Conservation (phyloP, 2,113 vertebrate genomes). For the Eulemur macaco region DNA sequence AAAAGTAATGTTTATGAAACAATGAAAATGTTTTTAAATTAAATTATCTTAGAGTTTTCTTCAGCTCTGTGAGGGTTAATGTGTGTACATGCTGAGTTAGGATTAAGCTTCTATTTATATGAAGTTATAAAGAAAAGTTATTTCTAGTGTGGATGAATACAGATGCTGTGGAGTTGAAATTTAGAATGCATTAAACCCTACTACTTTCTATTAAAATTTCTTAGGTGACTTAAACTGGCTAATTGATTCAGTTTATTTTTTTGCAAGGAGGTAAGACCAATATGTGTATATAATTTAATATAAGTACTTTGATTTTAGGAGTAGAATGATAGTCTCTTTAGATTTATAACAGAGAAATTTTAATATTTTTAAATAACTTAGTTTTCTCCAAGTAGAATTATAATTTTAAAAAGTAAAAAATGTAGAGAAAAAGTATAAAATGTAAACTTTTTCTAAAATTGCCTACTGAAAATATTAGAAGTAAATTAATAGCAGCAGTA, state of each 20-base stretch:
- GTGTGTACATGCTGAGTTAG: not conserved
- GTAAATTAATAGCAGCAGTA: constrained; percentile 2
- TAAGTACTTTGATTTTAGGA: constrained; percentile 13
- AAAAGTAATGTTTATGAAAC: constrained; percentile 40
- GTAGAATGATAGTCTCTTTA: constrained; percentile 24
- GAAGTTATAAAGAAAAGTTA: constrained; percentile 20
- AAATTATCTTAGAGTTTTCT: constrained; percentile 21
- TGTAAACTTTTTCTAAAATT: constrained; percentile 39
- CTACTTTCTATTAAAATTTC: constrained; percentile 44
- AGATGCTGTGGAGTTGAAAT: not conserved
- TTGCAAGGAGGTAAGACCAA: not conserved
- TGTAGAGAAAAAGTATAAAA: constrained; percentile 33
- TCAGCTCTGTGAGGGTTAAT: constrained; percentile 18
- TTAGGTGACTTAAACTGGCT: constrained; percentile 16
- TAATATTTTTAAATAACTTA: not conserved
- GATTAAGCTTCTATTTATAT: not conserved
- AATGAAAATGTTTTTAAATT: not conserved
- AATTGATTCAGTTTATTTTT: constrained; percentile 31
- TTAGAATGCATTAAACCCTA: constrained; percentile 29
- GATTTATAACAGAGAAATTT: constrained; percentile 14
- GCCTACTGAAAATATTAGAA: not conserved
- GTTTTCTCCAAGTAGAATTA: constrained; percentile 42
- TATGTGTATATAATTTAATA: not conserved
- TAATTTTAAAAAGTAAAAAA: constrained; percentile 2
- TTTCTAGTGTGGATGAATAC: not conserved